phyloP scores from a whole-genome alignment of 2,888 invertebrate genomes.

The Acronicta aceris region DNA sequence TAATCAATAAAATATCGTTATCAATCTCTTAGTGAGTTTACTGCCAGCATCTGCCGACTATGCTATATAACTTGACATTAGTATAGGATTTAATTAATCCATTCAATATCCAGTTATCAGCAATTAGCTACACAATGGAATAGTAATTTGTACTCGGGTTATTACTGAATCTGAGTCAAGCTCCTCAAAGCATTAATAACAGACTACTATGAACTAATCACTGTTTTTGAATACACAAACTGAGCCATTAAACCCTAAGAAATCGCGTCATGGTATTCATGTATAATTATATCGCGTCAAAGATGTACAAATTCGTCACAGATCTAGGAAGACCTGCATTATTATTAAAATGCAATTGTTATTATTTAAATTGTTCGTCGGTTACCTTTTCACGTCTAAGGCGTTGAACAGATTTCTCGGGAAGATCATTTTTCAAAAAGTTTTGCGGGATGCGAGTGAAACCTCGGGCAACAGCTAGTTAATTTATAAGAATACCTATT shows the following conservation, averaged over 20 bases:
- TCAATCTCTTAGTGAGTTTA: background rate
- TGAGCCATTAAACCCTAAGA: background rate
- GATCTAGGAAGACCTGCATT: background rate
- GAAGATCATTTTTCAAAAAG: no score
- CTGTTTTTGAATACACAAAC: background rate
- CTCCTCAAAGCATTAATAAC: conserved; percentile 19
- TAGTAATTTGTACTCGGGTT: conserved; percentile 5
- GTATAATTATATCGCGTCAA: background rate
- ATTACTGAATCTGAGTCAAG: conserved; percentile 17
- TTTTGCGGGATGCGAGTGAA: no score
- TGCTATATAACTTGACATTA: conserved; percentile 3
- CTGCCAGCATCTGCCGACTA: background rate
- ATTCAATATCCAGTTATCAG: conserved; percentile 16
- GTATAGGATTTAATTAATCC: conserved; percentile 3
- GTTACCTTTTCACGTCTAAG: no score
- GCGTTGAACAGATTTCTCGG: no score
- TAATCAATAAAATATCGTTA: no score
- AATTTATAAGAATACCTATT: no score
- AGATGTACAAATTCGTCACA: background rate
- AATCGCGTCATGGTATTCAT: conserved; percentile 3
- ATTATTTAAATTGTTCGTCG: no score
- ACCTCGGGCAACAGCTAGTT: no score
- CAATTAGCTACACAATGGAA: conserved; percentile 39
- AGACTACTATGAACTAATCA: background rate
- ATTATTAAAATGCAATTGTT: no score